Evolutionary conservation across 2,797 vertebrate genomes (phyloP).

Genomic region (Thaleichthys pacificus): DNA sequence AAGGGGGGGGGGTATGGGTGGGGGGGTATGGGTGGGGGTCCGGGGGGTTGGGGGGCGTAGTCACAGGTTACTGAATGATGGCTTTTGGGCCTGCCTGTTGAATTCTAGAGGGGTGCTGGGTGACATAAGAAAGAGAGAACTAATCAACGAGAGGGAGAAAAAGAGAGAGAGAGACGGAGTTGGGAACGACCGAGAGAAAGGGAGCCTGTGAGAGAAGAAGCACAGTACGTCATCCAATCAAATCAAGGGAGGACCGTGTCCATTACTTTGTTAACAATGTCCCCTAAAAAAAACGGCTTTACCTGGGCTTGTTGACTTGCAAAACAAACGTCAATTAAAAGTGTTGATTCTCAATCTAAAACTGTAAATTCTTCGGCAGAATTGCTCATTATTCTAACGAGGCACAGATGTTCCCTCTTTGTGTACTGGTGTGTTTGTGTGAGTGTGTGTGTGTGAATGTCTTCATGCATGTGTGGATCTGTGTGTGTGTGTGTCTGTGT

Average conservation of each 20-base stretch:
- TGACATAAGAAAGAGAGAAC: no score
- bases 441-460: slow-evolving; percentile 6
- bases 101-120: no score
- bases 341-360: neutral
- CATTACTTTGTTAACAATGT: neutral
- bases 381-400: neutral
- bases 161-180: neutral
- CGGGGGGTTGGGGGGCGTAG: no score
- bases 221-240: no score
- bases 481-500: neutral
- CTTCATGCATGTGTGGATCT: neutral
- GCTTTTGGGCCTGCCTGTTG: no score
- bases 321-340: neutral
- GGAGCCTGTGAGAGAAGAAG: neutral
- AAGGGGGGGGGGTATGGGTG: no score
- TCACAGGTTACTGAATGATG: no score
- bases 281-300: neutral
- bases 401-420: no score
- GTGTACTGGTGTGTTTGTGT: neutral
- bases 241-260: neutral
- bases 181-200: neutral
- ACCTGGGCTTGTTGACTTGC: neutral
- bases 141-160: neutral
- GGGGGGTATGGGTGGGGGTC: neutral
- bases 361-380: no score